These are phyloP conservation scores for Sciaenops ocellatus DNA, from an alignment of 2,797 vertebrate species.

Conservation along the genomic window DNA sequence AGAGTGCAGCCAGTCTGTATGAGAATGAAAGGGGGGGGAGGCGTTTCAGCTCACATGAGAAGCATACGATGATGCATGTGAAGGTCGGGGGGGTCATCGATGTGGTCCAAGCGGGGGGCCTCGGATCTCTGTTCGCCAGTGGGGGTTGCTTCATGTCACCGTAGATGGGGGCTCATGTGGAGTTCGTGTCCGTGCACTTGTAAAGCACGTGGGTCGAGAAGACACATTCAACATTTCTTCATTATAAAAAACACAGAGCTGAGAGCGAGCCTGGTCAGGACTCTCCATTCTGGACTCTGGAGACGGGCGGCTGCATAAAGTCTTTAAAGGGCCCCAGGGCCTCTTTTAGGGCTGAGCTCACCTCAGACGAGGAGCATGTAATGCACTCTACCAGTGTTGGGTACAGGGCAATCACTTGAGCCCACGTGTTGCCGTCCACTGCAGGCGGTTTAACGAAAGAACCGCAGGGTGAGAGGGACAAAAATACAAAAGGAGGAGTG, in stretches of 20 bases:
- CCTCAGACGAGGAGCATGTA: slow-evolving; percentile 96
- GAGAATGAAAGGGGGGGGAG: slow-evolving; percentile 59
- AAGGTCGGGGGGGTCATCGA: slow-evolving; percentile 40
- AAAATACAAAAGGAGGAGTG: neutral
- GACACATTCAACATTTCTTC: slow-evolving; percentile 84
- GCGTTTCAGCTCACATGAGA: slow-evolving; percentile 79
- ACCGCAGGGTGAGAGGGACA: neutral
- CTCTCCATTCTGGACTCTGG: slow-evolving; percentile 97
- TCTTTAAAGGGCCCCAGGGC: slow-evolving; percentile 98
- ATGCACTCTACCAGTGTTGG: slow-evolving; percentile 98
- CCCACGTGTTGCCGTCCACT: slow-evolving; percentile 98
- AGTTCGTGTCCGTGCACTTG: slow-evolving; percentile 67
- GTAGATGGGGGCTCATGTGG: slow-evolving; percentile 53
- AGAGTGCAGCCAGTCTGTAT: slow-evolving; percentile 79
- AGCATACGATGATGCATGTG: slow-evolving; percentile 70
- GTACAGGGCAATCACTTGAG: slow-evolving; percentile 97
- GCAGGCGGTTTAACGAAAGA: slow-evolving; percentile 46
- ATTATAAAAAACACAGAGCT: slow-evolving; percentile 69
- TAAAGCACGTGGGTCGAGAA: slow-evolving; percentile 78
- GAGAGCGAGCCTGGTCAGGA: slow-evolving; percentile 87
- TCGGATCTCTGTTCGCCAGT: slow-evolving; percentile 25
- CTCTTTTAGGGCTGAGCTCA: slow-evolving; percentile 97
- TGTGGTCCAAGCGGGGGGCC: slow-evolving; percentile 26
- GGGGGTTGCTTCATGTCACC: slow-evolving; percentile 60
- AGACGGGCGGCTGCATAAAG: slow-evolving; percentile 97